These are phyloP conservation scores for Chaetodon trifascialis DNA, from an alignment of 2,113 vertebrate species.

Conservation along the genomic window DNA sequence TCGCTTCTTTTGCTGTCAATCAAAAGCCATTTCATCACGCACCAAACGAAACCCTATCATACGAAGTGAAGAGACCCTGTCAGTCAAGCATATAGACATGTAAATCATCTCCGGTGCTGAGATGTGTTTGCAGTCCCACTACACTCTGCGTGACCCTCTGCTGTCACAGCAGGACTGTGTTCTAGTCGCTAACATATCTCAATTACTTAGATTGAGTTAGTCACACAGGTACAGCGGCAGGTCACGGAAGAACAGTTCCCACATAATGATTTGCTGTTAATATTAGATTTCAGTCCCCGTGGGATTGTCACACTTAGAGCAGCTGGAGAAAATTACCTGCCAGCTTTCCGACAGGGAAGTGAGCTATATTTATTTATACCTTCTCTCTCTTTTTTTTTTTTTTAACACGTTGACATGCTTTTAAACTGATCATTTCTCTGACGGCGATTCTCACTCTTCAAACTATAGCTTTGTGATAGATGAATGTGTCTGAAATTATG, in stretches of 20 bases:
- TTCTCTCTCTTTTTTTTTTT: slow-evolving; percentile 23
- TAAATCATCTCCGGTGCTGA: slow-evolving; percentile 56
- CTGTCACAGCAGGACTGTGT: slow-evolving; percentile 71
- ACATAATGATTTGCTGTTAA: slow-evolving; percentile 86
- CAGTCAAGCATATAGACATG: slow-evolving; percentile 69
- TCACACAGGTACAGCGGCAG: slow-evolving; percentile 78
- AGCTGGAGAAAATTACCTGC: slow-evolving; percentile 85
- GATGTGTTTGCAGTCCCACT: slow-evolving; percentile 71
- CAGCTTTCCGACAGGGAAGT: slow-evolving; percentile 77
- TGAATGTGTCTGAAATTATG: slow-evolving; percentile 71
- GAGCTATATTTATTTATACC: slow-evolving; percentile 84
- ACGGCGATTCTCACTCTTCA: slow-evolving; percentile 69
- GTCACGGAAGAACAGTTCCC: slow-evolving; percentile 81
- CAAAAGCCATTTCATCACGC: slow-evolving; percentile 52
- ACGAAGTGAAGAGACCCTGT: slow-evolving; percentile 45
- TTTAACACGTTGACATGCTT: slow-evolving; percentile 76
- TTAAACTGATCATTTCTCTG: slow-evolving; percentile 83
- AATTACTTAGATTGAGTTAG: slow-evolving; percentile 80
- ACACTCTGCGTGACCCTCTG: slow-evolving; percentile 73
- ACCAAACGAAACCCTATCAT: slow-evolving; percentile 37
- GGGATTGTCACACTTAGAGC: slow-evolving; percentile 82
- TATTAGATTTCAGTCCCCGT: slow-evolving; percentile 82
- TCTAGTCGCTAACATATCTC: slow-evolving; percentile 71
- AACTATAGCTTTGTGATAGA: slow-evolving; percentile 70
- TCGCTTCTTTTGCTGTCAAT: slow-evolving; percentile 69